Base-by-base conservation (phyloP, 2,888 invertebrate species). In the Acholoe squamosa region DNA sequence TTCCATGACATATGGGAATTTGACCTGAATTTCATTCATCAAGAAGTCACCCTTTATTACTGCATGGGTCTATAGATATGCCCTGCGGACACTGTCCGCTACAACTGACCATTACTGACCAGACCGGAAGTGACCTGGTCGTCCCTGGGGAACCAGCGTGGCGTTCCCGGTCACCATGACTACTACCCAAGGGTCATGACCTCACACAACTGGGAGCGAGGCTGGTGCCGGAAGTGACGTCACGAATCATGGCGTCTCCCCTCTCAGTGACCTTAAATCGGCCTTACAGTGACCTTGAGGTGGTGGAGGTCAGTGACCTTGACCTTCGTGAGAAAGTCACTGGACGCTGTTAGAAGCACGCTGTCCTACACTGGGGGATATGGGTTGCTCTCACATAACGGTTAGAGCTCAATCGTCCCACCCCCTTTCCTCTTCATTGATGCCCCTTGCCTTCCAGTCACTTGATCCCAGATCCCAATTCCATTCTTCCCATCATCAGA, bases 201-300 rank as follows among this genome's bases (percentile, higher is more conserved):
- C 43, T 19, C n/a, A n/a, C 14, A 54, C 28, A 43, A 71, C 71
- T 71, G n/a, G 25, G 28, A 71, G 28, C 31, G 71, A 71, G 71
- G 71, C 71, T 71, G 22, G 61, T 28, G 19, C 22, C n/a, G 71
- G 71, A 71, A 71, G 71, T 71, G 71, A 71, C 71, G 71, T 71
- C 71, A 71, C 71, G 71, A 71, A 14, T 71, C 71, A 16, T 71
- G 71, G 71, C 71, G 25, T 61, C 43, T 43, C 10, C 43, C 43
- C 43, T 43, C 43, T 43, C 5, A 10, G 43, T 43, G 43, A 43
- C 43, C 43, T 43, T 43, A 10, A 10, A 43, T 43, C 43, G 10
- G 43, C 61, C 71, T 28, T 25, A 28, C 14, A 0, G 7, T 71
- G 71, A 71, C 71, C 71, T 71, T 28, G 0, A 25, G 71, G 71